These are phyloP conservation scores for Lepidotrigona ventralis DNA, from an alignment of 1,140 invertebrate genomes.

Conservation along the genomic window DNA sequence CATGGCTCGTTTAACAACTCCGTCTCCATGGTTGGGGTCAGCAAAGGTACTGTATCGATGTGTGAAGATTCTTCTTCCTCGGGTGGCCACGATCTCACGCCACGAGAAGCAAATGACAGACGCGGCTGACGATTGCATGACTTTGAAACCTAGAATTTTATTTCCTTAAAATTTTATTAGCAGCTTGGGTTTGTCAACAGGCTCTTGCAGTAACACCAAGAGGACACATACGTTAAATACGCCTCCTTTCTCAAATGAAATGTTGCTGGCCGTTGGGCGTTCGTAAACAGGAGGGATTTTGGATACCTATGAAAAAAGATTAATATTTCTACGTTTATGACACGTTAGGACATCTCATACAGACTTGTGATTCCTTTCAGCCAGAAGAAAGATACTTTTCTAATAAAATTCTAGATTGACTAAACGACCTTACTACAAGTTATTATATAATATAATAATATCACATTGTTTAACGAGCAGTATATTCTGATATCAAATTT, in stretches of 20 bases:
- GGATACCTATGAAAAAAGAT: conserved; percentile 67
- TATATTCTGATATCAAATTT: conserved; percentile 4
- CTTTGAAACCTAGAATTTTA: conserved; percentile 68
- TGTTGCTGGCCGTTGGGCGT: conserved; percentile 78
- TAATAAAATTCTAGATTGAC: neutral
- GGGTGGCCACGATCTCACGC: conserved; percentile 74
- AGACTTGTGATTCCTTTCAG: neutral
- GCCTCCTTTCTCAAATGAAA: conserved; percentile 76
- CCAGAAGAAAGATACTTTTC: neutral
- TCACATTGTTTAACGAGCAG: neutral
- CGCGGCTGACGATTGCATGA: conserved; percentile 72
- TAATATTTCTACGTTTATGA: neutral
- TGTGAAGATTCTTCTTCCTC: conserved; percentile 58
- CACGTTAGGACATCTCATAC: neutral
- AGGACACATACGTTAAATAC: conserved; percentile 70
- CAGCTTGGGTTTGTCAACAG: neutral
- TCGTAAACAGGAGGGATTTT: conserved; percentile 77
- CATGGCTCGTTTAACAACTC: conserved; percentile 64
- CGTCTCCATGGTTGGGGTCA: conserved; percentile 67
- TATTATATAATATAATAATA: no score
- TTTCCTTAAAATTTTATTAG: conserved; percentile 18
- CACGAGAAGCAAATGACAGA: conserved; percentile 75
- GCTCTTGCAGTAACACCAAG: neutral
- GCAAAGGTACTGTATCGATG: conserved; percentile 61
- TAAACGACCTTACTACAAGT: neutral